phyloP scores from a whole-genome alignment of 2,888 invertebrate species.

The Diaperis boleti region DNA sequence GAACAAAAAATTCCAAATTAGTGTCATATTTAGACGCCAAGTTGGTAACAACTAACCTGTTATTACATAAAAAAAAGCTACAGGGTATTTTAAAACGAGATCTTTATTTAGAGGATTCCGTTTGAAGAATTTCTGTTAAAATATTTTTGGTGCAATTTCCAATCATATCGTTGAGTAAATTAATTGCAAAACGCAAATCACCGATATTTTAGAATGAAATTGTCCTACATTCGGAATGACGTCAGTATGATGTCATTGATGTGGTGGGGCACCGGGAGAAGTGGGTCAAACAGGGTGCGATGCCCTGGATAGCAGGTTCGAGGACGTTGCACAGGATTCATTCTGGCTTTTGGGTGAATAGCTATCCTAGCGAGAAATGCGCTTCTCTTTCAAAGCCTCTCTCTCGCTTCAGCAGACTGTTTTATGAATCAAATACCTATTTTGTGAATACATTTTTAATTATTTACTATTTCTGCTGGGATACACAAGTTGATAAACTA shows the following conservation, averaged over 20 bases:
- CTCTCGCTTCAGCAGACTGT: constrained; percentile 35
- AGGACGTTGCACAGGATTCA: constrained; percentile 63
- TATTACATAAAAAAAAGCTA: no score
- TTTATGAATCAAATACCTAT: constrained; percentile 43
- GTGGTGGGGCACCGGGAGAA: constrained; percentile 68
- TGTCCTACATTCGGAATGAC: constrained; percentile 71
- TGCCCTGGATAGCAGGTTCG: constrained; percentile 68
- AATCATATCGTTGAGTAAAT: constrained; percentile 42
- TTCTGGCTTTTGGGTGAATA: constrained; percentile 56
- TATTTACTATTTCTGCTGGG: background rate
- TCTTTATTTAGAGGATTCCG: no score
- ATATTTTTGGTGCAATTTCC: no score
- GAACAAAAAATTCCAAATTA: no score
- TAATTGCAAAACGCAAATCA: constrained; percentile 47
- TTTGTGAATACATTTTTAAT: constrained; percentile 27
- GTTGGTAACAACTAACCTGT: no score
- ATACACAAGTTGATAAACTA: no score
- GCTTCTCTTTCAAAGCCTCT: constrained; percentile 40
- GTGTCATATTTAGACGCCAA: no score
- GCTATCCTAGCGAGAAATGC: constrained; percentile 40
- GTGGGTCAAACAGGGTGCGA: constrained; percentile 78
- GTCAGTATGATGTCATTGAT: constrained; percentile 68
- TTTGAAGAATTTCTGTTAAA: no score
- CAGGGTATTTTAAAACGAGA: no score
- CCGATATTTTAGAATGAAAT: constrained; percentile 76